These are phyloP conservation scores for Henicopernis longicauda DNA, from an alignment of 2,113 vertebrate genomes.

Conservation along the genomic window DNA sequence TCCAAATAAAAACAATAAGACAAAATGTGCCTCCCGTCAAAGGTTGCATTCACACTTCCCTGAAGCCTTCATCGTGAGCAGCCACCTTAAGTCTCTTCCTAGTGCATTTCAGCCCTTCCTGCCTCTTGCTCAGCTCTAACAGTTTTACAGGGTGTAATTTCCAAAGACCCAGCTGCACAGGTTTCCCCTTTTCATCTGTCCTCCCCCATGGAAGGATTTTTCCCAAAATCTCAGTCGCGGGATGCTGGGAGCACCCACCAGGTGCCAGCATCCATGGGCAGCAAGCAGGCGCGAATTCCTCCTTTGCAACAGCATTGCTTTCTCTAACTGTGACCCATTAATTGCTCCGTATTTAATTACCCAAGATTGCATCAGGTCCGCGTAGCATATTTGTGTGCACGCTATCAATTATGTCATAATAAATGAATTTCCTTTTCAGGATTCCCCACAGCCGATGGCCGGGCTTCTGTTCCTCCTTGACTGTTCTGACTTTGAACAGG, in stretches of 20 bases:
- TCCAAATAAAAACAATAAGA: background rate
- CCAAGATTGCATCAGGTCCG: constrained; percentile 30
- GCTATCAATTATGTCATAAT: constrained; percentile 86
- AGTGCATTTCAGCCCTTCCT: background rate
- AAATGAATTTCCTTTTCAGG: constrained; percentile 83
- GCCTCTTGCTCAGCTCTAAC: background rate
- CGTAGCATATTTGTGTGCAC: constrained; percentile 19
- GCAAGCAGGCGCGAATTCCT: constrained; percentile 21
- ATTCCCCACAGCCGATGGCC: constrained; percentile 68
- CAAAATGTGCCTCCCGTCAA: background rate
- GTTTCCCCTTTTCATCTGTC: background rate
- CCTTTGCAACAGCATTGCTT: constrained; percentile 31
- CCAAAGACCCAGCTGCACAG: background rate
- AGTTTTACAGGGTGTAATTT: background rate
- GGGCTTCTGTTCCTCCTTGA: constrained; percentile 74
- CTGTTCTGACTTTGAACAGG: constrained; percentile 91
- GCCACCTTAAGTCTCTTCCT: background rate
- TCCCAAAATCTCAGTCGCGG: rapidly evolving
- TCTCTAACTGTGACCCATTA: constrained; percentile 19
- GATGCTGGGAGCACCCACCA: background rate
- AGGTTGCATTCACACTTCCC: background rate
- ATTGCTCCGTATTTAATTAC: constrained; percentile 68
- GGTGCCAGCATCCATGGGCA: background rate
- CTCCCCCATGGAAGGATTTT: background rate
- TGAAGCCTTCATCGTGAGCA: background rate